These are phyloP conservation scores for Cryptotis parvus DNA, from an alignment of 2,113 vertebrate species.

Conservation along the genomic window DNA sequence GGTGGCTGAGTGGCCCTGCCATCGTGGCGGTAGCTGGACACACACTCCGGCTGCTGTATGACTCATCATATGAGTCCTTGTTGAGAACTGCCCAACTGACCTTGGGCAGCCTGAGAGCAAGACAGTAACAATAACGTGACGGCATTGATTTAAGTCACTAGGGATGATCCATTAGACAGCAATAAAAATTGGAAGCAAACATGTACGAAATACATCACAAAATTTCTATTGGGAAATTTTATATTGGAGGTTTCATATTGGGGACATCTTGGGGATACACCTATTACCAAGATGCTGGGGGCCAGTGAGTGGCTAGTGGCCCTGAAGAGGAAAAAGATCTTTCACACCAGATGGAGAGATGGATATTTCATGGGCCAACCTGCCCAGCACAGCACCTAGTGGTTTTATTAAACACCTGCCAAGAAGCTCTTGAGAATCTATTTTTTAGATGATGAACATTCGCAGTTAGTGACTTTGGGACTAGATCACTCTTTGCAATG, in stretches of 20 bases:
- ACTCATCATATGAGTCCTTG: accelerated
- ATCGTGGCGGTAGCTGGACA: neutral
- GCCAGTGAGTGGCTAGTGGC: too few species aligned
- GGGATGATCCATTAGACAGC: neutral
- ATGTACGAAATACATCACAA: neutral
- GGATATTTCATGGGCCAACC: too few species aligned
- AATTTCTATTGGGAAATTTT: too few species aligned
- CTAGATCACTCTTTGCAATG: neutral
- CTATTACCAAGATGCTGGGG: too few species aligned
- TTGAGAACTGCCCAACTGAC: neutral
- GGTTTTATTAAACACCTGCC: too few species aligned
- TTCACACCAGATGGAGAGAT: too few species aligned
- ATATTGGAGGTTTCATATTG: too few species aligned
- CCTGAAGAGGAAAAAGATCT: too few species aligned
- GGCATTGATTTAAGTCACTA: neutral
- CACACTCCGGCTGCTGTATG: neutral
- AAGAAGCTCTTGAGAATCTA: neutral
- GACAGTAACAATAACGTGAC: neutral
- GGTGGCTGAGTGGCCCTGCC: neutral
- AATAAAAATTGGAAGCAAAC: too few species aligned
- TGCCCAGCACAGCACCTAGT: too few species aligned
- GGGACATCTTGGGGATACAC: too few species aligned
- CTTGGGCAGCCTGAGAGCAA: neutral
- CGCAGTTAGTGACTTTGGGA: neutral
- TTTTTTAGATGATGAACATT: neutral